These are phyloP conservation scores for Rhynchotus rufescens DNA, from an alignment of 2,797 vertebrate species.

Conservation along the genomic window DNA sequence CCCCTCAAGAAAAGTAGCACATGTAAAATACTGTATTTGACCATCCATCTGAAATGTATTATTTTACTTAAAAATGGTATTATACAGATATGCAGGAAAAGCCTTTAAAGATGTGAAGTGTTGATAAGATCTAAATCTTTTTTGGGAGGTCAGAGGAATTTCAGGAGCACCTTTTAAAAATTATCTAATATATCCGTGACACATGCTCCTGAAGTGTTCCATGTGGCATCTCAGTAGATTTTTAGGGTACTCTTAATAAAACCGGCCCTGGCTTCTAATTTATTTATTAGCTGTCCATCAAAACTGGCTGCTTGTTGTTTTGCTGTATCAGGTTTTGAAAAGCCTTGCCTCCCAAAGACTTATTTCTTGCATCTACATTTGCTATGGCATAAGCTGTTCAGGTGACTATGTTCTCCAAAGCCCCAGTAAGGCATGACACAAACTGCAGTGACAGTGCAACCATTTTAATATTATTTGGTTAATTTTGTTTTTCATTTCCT, in stretches of 20 bases:
- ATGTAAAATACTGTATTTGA: neutral
- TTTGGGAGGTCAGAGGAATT: neutral
- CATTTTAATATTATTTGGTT: neutral
- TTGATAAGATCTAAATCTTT: neutral
- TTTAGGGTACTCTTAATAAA: neutral
- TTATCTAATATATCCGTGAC: neutral
- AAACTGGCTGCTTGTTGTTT: neutral
- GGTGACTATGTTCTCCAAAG: neutral
- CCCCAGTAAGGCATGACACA: neutral
- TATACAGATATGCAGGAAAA: conserved; percentile 5
- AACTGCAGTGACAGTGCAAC: neutral
- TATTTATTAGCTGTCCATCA: neutral
- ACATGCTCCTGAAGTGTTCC: neutral
- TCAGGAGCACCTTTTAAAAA: neutral
- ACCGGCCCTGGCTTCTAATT: neutral
- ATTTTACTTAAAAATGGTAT: neutral
- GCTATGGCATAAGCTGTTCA: neutral
- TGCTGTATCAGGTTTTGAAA: neutral
- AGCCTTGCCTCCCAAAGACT: neutral
- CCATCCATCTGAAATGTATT: neutral
- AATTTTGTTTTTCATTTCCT: conserved; percentile 22
- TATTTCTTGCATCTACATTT: neutral
- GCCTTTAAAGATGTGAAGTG: neutral
- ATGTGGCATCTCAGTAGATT: neutral
- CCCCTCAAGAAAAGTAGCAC: neutral